Conservation (phyloP, 2,797 vertebrate species). For the Coracias cyanogaster region DNA sequence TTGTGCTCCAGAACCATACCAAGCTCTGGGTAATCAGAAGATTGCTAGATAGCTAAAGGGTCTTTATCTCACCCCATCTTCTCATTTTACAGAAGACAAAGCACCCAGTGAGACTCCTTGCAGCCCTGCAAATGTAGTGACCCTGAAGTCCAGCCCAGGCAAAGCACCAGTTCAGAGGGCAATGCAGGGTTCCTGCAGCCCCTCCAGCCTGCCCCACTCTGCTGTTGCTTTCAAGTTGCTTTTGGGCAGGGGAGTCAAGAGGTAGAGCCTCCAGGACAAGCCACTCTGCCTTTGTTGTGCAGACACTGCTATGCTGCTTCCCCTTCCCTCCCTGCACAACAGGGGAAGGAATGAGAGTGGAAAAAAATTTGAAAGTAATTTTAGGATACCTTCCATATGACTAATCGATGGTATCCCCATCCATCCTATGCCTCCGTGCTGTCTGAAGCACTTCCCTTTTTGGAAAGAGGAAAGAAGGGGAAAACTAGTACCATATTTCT, state of each 20-base stretch:
- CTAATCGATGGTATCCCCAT: no score
- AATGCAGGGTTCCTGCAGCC: neutral
- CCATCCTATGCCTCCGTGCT: neutral
- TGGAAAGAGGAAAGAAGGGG: neutral
- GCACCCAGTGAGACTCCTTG: neutral
- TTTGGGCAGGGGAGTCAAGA: neutral
- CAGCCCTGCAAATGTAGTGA: neutral
- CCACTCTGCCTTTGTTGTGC: neutral
- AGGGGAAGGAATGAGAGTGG: neutral
- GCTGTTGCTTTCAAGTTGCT: neutral
- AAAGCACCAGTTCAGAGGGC: neutral
- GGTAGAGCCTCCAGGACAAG: neutral
- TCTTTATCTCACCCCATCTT: neutral
- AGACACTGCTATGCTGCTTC: neutral
- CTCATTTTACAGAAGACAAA: neutral
- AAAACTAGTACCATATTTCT: neutral
- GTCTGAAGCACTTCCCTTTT: neutral
- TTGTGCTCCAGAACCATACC: neutral
- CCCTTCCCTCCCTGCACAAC: neutral
- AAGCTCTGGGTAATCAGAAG: neutral
- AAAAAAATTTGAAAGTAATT: neutral
- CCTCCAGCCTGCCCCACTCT: accelerated
- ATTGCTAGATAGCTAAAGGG: neutral
- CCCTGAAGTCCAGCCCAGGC: neutral
- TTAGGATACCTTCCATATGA: neutral